phyloP scores from a whole-genome alignment of 2,797 vertebrate species.

The Silurus lanzhouensis region DNA sequence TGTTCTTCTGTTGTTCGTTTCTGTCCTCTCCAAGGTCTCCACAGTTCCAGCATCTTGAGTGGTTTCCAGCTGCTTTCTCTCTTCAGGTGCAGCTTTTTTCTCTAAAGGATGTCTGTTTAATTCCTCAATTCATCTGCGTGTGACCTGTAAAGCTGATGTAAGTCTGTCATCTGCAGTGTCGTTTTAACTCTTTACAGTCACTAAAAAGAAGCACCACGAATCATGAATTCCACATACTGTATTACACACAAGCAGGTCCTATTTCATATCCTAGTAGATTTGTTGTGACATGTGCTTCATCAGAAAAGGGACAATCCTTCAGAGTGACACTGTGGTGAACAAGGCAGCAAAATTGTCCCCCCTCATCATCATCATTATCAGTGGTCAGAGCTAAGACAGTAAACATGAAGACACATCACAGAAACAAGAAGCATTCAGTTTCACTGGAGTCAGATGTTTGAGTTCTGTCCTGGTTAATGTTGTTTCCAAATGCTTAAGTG shows the following conservation, averaged over 20 bases:
- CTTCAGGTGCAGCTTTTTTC: not conserved
- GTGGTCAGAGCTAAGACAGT: not conserved
- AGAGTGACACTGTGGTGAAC: not conserved
- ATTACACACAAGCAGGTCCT: not conserved
- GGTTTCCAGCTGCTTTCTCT: not conserved
- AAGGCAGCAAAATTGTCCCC: not conserved
- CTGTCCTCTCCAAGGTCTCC: not conserved
- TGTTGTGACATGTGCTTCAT: not conserved
- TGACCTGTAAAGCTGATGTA: slow-evolving; percentile 6
- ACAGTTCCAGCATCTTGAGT: not conserved
- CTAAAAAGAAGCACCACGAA: not conserved
- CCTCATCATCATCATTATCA: too few relatives aligned
- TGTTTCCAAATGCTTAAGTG: not conserved
- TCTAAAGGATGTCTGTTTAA: not conserved
- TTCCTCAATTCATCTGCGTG: not conserved
- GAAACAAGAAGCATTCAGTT: not conserved
- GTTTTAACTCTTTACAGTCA: not conserved
- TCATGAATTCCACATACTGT: too few relatives aligned
- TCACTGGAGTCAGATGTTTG: not conserved
- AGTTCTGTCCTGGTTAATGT: not conserved
- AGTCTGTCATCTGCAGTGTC: not conserved
- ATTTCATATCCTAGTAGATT: not conserved
- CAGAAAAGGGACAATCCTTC: not conserved
- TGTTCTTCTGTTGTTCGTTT: not conserved
- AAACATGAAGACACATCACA: not conserved